Base-by-base conservation (phyloP, 1,140 invertebrate species). In the Phymorhynchus buccinoides region DNA sequence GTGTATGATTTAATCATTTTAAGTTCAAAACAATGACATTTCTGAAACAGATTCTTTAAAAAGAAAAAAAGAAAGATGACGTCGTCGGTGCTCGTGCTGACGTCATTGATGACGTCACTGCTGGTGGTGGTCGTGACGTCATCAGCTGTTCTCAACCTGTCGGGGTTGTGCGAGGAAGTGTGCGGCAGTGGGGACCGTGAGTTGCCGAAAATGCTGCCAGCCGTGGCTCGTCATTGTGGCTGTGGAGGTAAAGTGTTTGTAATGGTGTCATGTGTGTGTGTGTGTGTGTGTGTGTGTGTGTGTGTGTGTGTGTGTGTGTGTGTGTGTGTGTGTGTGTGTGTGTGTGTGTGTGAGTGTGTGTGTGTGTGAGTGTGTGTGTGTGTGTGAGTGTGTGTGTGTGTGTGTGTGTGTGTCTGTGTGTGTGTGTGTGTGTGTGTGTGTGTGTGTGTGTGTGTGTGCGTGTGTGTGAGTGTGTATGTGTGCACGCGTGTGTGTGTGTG, bases 271-370 rank as follows among this genome's bases (percentile, higher is more conserved):
- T 71, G 18, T n/a, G 9, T 71, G 66, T 71, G 66, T 71, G 9
- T n/a, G 66, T 71, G 9, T 71, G 7, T 9, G 66, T 71, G 66
- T 71, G n/a, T 71, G 66, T 71, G 66, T 71, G 66, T n/a, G 66
- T 71, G 66, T n/a, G 66, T 71, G 66, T n/a, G n/a, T 71, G 30
- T 12, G 66, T 71, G 66, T 71, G n/a, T 71, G 66, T 71, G n/a
- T n/a, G 66, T 71, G 7, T 71, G 66, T 78, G 16, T 32, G 75
- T 41, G 2, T 78, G 39, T 12, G 37, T 16, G 75, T 12, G 37
- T 42, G 35, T 2, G 75, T 16, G 75, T 12, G 75, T 42, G 35
- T 12, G 75, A 3, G 75, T 12, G 75, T 42, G 75, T 12, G 75
- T 42, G 75, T 77, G 75, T 77, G 39, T 42, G 14, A 42, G 39